Base-by-base conservation (phyloP, 2,797 vertebrate species). In the Arnoldichthys spilopterus region DNA sequence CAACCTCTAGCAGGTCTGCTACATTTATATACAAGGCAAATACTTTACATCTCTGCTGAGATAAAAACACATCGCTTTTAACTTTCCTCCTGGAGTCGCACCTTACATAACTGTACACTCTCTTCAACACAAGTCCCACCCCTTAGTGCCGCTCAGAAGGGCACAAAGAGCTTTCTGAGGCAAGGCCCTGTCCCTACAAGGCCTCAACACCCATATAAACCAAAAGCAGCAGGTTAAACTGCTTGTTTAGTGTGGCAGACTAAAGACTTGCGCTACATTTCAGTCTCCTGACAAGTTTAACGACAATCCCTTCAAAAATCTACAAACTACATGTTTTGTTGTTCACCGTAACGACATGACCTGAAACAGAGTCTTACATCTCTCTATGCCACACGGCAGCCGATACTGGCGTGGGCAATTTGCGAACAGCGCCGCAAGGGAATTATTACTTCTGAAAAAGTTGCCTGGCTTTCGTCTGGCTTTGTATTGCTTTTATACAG, bases 401-500 rank as follows among this genome's bases (percentile, higher is more conserved):
- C 56, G 49, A 59, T 40, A 79, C 64, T 15, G 58, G 45, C 47
- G 43, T 59, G 75, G 71, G 59, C 54, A 32, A 37, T 4, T 56
- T 75, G 30, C 66, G 34, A 49, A 61, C 56, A 74, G 73, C 30
- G 3, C 37, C 1, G 56, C 11, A 20, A 56, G 34, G 43, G 67
- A 77, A 71, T 77, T 77, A 82, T 80, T 78, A 84, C 79, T 78
- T 54, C 32, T n/a, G 32, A 32, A 64, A 8, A 78, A 51, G 66
- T 58, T 13, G 64, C 81, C 83, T 76, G 83, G 76, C 72, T 66
- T 67, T 74, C 63, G 37, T 76, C 77, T 37, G 78, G 70, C 76
- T 80, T 82, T 1, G 71, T 85, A 85, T 85, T 85, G 84, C 84
- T 85, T 82, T 63, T 71, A 83, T 80, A 84, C 76, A 69, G 68